Evolutionary conservation across 2,113 vertebrate species (phyloP).

Genomic region (Octodon degus): DNA sequence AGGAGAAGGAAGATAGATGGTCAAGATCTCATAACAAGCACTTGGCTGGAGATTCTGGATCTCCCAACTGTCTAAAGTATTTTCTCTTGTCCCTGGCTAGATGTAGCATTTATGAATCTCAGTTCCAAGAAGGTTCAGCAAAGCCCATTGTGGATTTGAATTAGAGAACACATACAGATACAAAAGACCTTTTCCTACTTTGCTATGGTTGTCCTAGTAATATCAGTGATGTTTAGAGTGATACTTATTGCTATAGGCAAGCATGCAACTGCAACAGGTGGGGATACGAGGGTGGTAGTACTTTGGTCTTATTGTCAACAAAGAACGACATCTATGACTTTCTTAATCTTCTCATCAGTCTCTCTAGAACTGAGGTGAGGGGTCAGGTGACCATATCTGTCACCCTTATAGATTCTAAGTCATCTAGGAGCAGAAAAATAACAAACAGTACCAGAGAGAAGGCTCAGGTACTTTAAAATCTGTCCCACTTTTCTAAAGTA

Average conservation of each 20-base stretch:
- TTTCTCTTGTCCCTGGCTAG: neutral
- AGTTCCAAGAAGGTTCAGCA: neutral
- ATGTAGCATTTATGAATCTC: neutral
- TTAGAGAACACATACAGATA: neutral
- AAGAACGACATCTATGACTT: neutral
- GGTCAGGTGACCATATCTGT: neutral
- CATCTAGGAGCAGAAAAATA: neutral
- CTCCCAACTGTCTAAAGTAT: neutral
- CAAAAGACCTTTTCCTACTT: slow-evolving; percentile 9
- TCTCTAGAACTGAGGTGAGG: neutral
- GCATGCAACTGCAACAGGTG: neutral
- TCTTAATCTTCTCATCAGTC: neutral
- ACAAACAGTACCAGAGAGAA: neutral
- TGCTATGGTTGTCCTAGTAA: neutral
- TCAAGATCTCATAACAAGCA: neutral
- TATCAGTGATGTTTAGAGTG: neutral
- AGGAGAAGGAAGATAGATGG: neutral
- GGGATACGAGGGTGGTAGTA: neutral
- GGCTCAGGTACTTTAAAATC: neutral
- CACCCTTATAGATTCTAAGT: neutral
- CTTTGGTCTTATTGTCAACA: neutral
- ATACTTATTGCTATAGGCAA: neutral
- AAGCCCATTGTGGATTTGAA: neutral
- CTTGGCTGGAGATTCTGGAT: neutral
- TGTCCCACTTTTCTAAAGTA: neutral